Conservation (phyloP, 2,888 invertebrate genomes). For the Cynaeus angustus region DNA sequence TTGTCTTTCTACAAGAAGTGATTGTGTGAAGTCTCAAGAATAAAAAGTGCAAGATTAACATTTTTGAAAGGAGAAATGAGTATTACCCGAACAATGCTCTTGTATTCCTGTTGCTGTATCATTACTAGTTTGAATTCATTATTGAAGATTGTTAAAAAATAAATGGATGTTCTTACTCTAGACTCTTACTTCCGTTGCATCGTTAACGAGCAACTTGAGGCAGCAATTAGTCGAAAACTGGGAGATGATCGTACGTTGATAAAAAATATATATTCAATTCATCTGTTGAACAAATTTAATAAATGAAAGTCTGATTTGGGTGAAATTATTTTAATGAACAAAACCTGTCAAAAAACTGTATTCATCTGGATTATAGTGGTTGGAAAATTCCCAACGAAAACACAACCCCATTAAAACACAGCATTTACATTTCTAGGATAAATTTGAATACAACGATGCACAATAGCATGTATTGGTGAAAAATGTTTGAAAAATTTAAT, state of each 20-base stretch:
- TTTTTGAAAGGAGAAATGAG: constrained; percentile 45
- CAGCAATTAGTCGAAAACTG: constrained; percentile 54
- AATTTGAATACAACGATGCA: constrained; percentile 31
- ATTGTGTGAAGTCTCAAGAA: too few species aligned
- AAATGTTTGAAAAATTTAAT: constrained; percentile 41
- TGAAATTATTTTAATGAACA: constrained; percentile 38
- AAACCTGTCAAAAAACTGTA: constrained; percentile 34
- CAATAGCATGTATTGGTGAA: constrained; percentile 29
- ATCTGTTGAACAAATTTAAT: constrained; percentile 20
- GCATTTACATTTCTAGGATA: constrained; percentile 42
- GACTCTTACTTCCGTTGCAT: constrained; percentile 53
- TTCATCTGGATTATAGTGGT: constrained; percentile 27
- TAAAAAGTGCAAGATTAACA: too few species aligned
- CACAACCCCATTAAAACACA: constrained; percentile 29
- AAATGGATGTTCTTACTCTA: constrained; percentile 49
- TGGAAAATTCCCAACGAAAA: constrained; percentile 36
- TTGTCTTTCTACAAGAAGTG: too few species aligned
- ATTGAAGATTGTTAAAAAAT: constrained; percentile 47
- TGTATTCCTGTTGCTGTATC: constrained; percentile 35
- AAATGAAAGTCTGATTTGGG: constrained; percentile 15
- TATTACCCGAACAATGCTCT: constrained; percentile 48
- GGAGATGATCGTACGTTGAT: constrained; percentile 18
- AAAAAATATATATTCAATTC: not conserved
- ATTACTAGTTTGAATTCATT: constrained; percentile 38
- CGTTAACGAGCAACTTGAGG: constrained; percentile 58